Evolutionary conservation across 2,888 invertebrate genomes (phyloP), one percentile per base, ranked within the genome.

Genomic region (Drosophila buzzatii): DNA sequence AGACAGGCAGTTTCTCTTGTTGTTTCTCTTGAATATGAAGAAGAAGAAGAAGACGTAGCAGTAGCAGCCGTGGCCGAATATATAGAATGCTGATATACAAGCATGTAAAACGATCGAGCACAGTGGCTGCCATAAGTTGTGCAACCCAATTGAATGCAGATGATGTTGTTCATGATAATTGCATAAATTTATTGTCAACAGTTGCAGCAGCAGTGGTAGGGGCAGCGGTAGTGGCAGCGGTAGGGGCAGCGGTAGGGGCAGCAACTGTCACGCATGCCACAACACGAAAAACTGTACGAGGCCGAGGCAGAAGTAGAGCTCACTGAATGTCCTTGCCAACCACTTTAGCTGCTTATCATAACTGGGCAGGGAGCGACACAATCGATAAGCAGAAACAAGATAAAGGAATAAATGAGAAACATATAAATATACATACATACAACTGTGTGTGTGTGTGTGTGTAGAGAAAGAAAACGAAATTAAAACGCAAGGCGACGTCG

Each of bases 391-490:
- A 65, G 33, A 20, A 37, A 51, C 18, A 72, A 70, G 65, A 49
- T 53, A 55, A 63, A 33, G 39, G 49, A 70, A 66, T 76, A 83
- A 74, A 79, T 81, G 74, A 59, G 59, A 27, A 27, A 27, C 23
- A 27, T 27, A 27, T 27, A 27, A 27, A 27, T 27, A 27, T 27
- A 27, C 23, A 27, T 27, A 3, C 23, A 27, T 27, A 27, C 23
- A 27, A 87, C 58, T 68, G 69, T 72, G 71, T 47, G 16, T 47
- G 1, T 27, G 8, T 14, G 8, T 51, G 18, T 51, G 33, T 51
- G 18, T 3, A 7, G 10, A 70, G 77, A 89, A 84, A 81, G 79
- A 86, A 85, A 89, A 89, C 76, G 89, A 85, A 85, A 89, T 89
- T 86, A 84, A 83, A 85, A 86, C 79, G 76, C 66, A 85, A 77